Evolutionary conservation across 2,888 invertebrate genomes (phyloP).

Genomic region (Campaea margaritaria): DNA sequence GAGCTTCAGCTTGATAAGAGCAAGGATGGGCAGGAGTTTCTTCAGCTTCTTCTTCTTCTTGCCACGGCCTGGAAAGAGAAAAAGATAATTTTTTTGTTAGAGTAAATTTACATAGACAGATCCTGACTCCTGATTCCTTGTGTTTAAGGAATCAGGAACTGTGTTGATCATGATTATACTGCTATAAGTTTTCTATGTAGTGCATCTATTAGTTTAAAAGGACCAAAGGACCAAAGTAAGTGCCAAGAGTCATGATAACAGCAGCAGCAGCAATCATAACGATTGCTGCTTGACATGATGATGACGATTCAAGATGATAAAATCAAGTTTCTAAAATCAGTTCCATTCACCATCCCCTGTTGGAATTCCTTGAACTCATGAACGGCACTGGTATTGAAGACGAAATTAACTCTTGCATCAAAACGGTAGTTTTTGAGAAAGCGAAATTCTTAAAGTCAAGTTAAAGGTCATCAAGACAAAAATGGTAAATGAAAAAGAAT

Average conservation of each 20-base stretch:
- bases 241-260: too few species aligned
- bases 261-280: too few species aligned
- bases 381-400: neutral
- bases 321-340: constrained; percentile 18
- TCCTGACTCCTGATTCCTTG: too few species aligned
- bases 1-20: constrained; percentile 91
- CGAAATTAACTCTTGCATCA: neutral
- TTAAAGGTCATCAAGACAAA: constrained; percentile 39
- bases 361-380: constrained; percentile 21
- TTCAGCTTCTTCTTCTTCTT: constrained; percentile 93
- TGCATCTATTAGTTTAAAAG: too few species aligned
- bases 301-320: too few species aligned
- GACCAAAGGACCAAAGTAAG: too few species aligned
- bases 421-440: constrained; percentile 38
- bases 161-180: too few species aligned
- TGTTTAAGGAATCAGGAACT: too few species aligned
- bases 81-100: neutral
- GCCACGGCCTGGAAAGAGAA: constrained; percentile 86
- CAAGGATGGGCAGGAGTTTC: constrained; percentile 90
- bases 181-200: too few species aligned
- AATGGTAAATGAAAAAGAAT: constrained; percentile 35
- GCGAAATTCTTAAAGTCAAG: constrained; percentile 24
- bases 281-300: too few species aligned
- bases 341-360: constrained; percentile 23
- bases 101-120: too few species aligned